These are phyloP conservation scores for Pygocentrus nattereri DNA, from an alignment of 2,797 vertebrate genomes.

Conservation along the genomic window DNA sequence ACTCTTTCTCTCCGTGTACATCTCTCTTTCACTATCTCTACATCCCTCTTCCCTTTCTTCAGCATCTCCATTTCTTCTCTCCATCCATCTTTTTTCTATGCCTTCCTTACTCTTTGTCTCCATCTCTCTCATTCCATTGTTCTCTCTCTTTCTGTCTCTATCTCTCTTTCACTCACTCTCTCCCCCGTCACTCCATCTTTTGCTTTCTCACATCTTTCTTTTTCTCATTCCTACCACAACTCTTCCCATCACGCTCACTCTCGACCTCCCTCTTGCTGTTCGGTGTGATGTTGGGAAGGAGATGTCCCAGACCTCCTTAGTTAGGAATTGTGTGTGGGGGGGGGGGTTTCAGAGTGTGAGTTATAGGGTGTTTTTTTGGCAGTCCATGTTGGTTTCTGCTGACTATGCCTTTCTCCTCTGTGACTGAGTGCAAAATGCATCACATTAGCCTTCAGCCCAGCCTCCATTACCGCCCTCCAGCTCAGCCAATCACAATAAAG, in stretches of 20 bases:
- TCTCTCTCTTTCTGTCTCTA: background rate
- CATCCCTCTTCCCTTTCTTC: too few relatives aligned
- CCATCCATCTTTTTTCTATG: too few relatives aligned
- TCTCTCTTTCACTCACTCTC: background rate
- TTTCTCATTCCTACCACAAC: background rate
- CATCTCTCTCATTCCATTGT: too few relatives aligned
- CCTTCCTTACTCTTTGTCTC: too few relatives aligned
- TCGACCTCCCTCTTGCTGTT: background rate
- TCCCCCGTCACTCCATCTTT: background rate
- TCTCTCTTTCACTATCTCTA: too few relatives aligned
- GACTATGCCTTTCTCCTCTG: slow-evolving; percentile 13
- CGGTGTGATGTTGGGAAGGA: background rate
- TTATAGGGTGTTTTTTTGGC: background rate
- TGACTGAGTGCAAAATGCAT: slow-evolving; percentile 19
- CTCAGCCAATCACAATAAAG: slow-evolving; percentile 3
- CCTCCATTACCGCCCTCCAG: slow-evolving; percentile 16
- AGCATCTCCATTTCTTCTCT: too few relatives aligned
- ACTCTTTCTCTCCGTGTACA: too few relatives aligned
- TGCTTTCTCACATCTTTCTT: background rate
- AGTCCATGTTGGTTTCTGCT: slow-evolving; percentile 17
- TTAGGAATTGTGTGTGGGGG: background rate
- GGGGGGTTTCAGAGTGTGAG: background rate
- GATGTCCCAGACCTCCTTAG: background rate
- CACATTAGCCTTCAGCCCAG: slow-evolving; percentile 19
- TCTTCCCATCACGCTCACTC: background rate